Conservation (phyloP, 2,888 invertebrate genomes). For the Ormyrus rosae region DNA sequence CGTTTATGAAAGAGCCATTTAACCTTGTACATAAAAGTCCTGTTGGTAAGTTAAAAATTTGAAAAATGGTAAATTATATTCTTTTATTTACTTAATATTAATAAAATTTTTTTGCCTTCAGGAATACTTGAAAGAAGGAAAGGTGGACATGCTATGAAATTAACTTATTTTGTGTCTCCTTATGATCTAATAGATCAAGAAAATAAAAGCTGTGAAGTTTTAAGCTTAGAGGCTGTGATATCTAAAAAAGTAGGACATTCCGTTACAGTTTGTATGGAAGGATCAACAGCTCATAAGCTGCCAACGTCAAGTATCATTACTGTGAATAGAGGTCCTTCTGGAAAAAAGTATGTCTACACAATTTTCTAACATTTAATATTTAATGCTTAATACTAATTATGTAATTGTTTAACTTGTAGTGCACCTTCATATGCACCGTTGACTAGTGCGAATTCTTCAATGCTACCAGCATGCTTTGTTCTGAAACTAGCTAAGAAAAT, state of each 20-base stretch:
- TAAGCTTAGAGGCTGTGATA: conserved; percentile 86
- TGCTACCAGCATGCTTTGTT: conserved; percentile 94
- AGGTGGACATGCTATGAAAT: conserved; percentile 90
- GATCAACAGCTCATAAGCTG: conserved; percentile 89
- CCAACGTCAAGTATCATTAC: conserved; percentile 85
- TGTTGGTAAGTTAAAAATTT: conserved; percentile 81
- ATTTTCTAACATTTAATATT: conserved; percentile 12
- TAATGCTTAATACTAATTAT: neutral
- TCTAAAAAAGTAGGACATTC: conserved; percentile 87
- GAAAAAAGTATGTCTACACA: conserved; percentile 82
- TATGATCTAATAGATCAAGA: conserved; percentile 92
- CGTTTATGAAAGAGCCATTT: conserved; percentile 83
- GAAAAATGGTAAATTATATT: neutral
- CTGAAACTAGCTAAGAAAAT: conserved; percentile 89
- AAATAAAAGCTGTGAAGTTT: conserved; percentile 83
- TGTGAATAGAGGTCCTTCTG: conserved; percentile 82
- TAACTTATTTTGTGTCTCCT: conserved; percentile 95
- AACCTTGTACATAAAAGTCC: conserved; percentile 91
- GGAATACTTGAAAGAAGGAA: conserved; percentile 75
- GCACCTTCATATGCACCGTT: conserved; percentile 88
- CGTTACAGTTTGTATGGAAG: conserved; percentile 93
- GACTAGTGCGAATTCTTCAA: conserved; percentile 89
- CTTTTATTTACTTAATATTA: neutral
- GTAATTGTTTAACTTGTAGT: conserved; percentile 70
- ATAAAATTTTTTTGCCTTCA: conserved; percentile 66